Conservation (phyloP, 64 coral and sea anemone species). For the Dendronephthya gigantea region DNA sequence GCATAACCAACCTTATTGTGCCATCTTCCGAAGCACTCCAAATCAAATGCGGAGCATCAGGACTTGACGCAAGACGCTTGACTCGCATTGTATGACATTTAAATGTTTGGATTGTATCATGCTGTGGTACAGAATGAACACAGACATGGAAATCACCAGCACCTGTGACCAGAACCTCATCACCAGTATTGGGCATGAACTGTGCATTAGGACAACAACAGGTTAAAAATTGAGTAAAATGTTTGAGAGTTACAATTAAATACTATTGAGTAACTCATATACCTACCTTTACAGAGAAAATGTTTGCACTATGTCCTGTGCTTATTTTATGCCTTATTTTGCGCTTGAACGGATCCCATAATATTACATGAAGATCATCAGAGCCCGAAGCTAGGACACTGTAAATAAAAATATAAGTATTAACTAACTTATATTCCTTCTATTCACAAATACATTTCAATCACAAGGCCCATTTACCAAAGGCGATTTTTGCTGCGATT, state of each 20-base stretch:
- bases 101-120: conserved; percentile 69
- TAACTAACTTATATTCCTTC: too few species aligned
- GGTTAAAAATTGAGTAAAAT: background rate
- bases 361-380: conserved; percentile 85
- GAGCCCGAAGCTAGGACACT: conserved; percentile 90
- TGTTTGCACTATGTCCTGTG: conserved; percentile 90
- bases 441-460: too few species aligned
- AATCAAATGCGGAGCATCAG: conserved; percentile 59
- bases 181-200: conserved; percentile 76
- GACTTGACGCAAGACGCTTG: conserved; percentile 81
- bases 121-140: conserved; percentile 69
- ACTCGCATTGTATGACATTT: conserved; percentile 83
- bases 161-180: conserved; percentile 74
- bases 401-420: background rate
- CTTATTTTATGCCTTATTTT: conserved; percentile 53
- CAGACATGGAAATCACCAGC: conserved; percentile 88
- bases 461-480: too few species aligned
- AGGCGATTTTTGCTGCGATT: too few species aligned
- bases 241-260: background rate
- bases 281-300: conserved; percentile 84
- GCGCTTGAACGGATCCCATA: conserved; percentile 76
- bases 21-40: conserved; percentile 99
- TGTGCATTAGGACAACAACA: conserved; percentile 8
- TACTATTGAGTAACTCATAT: background rate
- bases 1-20: conserved; percentile 60